phyloP scores from a whole-genome alignment of 2,113 vertebrate species.

The Amphiprion percula region DNA sequence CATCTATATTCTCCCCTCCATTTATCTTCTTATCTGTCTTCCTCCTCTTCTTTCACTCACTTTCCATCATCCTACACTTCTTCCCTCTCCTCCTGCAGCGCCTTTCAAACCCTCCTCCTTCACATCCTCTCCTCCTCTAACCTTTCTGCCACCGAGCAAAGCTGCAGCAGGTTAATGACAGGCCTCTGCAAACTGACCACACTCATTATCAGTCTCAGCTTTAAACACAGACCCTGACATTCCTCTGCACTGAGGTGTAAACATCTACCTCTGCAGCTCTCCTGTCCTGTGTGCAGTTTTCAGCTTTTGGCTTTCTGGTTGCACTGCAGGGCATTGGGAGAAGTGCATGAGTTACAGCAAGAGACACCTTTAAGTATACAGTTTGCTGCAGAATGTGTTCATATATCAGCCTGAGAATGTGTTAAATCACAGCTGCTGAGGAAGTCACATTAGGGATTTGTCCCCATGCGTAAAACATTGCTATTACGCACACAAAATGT shows the following conservation, averaged over 20 bases:
- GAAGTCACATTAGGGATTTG: neutral
- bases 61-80: conserved; percentile 13
- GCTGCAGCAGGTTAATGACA: conserved; percentile 79
- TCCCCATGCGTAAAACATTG: conserved; percentile 13
- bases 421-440: neutral
- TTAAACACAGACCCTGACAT: conserved; percentile 82
- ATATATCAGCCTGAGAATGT: neutral
- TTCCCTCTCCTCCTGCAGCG: conserved; percentile 13
- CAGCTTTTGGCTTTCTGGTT: neutral
- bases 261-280: conserved; percentile 70
- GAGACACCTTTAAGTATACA: conserved; percentile 14
- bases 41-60: conserved; percentile 26
- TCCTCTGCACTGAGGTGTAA: conserved; percentile 81
- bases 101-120: neutral
- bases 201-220: conserved; percentile 78
- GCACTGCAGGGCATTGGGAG: conserved; percentile 16
- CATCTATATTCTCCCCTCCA: conserved; percentile 11
- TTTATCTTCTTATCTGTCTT: conserved; percentile 37
- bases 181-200: conserved; percentile 78
- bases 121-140: conserved; percentile 30
- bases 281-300: conserved; percentile 25
- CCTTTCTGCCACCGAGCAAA: conserved; percentile 43
- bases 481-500: neutral
- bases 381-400: neutral
- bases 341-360: conserved; percentile 19